Evolutionary conservation across 2,113 vertebrate species (phyloP), one percentile per base, ranked within the genome.

Genomic region (Centrocercus urophasianus): DNA sequence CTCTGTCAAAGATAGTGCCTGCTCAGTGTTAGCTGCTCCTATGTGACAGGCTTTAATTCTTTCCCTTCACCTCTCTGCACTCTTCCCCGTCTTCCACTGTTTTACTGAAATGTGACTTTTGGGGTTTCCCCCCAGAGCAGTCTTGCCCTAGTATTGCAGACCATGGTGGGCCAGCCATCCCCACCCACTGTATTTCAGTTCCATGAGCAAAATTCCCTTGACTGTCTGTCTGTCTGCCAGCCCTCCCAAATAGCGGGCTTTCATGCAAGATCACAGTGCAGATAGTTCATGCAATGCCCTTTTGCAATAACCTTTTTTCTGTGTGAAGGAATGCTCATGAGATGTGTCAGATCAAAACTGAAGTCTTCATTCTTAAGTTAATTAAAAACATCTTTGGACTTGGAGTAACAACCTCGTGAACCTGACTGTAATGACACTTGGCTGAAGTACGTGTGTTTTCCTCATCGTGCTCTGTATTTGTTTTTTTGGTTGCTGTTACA

Each of bases 71-170:
- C 42, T 42, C 24, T 67, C 11, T 21, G 27, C 28, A 52, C 52
- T 2, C 57, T 2, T 27, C 25, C 32, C 1, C 0, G 11, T 3
- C 3, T 17, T 10, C 15, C 11, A 5, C 11, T 73, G 15, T 63
- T 89, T 70, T 10, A 14, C 32, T 93, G 65, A 43, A 38, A 54
- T 61, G 42, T 72, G 34, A 27, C 63, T 43, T 61, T 48, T 2
- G 8, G 13, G 38, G 16, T 48, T 70, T 70, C 38, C 47, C 54
- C 78, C 34, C 66, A 14, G 56, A 52, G 57, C 20, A 42, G 2
- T 54, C 43, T 78, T 36, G 25, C 40, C 11, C 2, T 45, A 45
- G 36, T 40, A 13, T 54, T 30, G 36, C 22, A 64, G n/a, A 34
- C 40, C 47, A 40, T 56, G 47, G 48, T 74, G 67, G 48, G 60